Evolutionary conservation across 2,888 invertebrate genomes (phyloP), one percentile per base, ranked within the genome.

Genomic region (Parelbella ahira): DNA sequence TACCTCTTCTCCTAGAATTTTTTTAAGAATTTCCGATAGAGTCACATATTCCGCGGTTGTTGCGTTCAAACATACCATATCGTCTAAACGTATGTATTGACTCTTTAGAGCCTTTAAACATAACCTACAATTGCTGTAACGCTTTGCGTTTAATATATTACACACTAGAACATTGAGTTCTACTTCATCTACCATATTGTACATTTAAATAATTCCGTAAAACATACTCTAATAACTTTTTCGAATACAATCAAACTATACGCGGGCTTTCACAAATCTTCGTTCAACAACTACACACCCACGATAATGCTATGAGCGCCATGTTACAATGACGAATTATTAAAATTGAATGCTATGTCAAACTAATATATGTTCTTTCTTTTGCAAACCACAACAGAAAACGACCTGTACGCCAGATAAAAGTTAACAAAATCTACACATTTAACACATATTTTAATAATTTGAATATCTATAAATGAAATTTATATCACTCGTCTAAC

Each of bases 91-190:
- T n/a, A 79, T 71, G 27, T 70, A 82, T 8, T 60, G 52, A 13
- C 68, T 62, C 30, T 61, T 49, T 21, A 81, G 68, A 37, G 47
- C 49, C 38, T 65, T 64, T 28, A 83, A 51, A 53, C 86, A 86
- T 77, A 86, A 77, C 75, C 84, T 81, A 53, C 86, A 86, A 65
- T 84, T 68, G 37, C 70, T 80, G 44, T 61, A 75, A 15, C 55
- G 61, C 28, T 77, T 76, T 49, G 70, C 67, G 27, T 59, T 71
- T 3, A 83, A 46, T 20, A 86, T 59, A 53, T 78, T 76, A 0
- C 67, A 67, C n/a, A 86, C 56, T 5, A 86, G 54, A 15, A 54
- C 47, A 51, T 58, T 71, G 11, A 79, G 48, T 51, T 77, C 65
- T 0, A 54, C 45, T 36, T 63, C 60, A 37, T 63, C 61, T 11